phyloP scores from a whole-genome alignment of 2,888 invertebrate genomes.

The Epistrophella euchroma region DNA sequence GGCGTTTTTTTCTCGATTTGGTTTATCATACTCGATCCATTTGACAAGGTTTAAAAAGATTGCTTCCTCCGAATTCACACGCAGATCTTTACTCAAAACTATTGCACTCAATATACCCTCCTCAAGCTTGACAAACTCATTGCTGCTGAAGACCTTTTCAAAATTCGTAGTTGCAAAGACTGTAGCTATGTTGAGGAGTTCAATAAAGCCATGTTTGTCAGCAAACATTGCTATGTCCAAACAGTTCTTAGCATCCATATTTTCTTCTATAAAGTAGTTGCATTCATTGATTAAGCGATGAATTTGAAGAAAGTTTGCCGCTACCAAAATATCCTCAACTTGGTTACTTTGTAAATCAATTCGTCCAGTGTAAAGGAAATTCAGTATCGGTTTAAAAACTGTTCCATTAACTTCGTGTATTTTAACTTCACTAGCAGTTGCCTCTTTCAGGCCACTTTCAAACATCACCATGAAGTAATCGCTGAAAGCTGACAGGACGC shows the following conservation, averaged over 20 bases:
- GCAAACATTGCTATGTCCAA: background rate
- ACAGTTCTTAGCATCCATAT: background rate
- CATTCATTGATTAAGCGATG: background rate
- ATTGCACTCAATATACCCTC: background rate
- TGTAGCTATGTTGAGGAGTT: background rate
- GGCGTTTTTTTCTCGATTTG: background rate
- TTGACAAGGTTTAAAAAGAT: background rate
- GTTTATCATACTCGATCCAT: slow-evolving; percentile 7
- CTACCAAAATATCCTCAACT: slow-evolving; percentile 15
- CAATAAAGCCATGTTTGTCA: background rate
- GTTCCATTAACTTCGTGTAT: background rate
- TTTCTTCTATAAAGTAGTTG: background rate
- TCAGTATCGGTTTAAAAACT: slow-evolving; percentile 1
- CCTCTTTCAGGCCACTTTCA: background rate
- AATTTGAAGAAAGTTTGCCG: slow-evolving; percentile 29
- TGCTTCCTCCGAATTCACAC: background rate
- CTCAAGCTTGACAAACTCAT: background rate
- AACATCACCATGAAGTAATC: slow-evolving; percentile 42
- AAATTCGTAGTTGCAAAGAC: background rate
- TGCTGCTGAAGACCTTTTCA: background rate
- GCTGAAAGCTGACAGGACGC: slow-evolving; percentile 24
- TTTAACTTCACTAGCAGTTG: background rate
- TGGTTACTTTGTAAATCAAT: slow-evolving; percentile 20
- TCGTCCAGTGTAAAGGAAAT: slow-evolving; percentile 31
- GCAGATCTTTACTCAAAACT: background rate